Evolutionary conservation across 2,888 invertebrate genomes (phyloP).

Genomic region (Spisula subtruncata): DNA sequence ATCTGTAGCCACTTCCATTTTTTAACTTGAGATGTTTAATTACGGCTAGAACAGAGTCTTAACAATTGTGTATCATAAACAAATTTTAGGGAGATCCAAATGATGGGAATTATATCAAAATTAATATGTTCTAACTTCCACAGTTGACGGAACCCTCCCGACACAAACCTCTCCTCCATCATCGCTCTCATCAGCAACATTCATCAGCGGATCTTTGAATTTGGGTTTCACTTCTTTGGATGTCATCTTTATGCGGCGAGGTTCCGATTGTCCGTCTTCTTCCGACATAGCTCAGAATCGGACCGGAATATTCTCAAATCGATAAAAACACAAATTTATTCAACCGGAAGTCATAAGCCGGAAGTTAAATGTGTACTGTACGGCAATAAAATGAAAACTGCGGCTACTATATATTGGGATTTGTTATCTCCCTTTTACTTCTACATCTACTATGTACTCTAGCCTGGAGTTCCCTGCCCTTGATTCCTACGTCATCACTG

Average conservation of each 20-base stretch:
- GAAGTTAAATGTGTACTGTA: neutral
- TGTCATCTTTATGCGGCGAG: constrained; percentile 65
- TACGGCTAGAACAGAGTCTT: no score
- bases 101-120: constrained; percentile 46
- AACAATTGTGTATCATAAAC: no score
- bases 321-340: constrained; percentile 57
- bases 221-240: constrained; percentile 64
- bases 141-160: constrained; percentile 15
- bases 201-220: constrained; percentile 84
- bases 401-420: neutral
- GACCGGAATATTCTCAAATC: constrained; percentile 7
- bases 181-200: constrained; percentile 81
- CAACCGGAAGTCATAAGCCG: constrained; percentile 50
- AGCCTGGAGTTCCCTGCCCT: no score
- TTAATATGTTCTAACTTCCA: constrained; percentile 11
- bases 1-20: no score
- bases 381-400: neutral
- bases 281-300: constrained; percentile 50
- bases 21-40: no score
- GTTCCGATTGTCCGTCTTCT: constrained; percentile 72
- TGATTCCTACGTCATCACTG: no score
- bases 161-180: constrained; percentile 74
- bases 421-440: neutral
- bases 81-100: no score
- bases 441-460: no score